A percentile compares a stretch with the other conserved stretches of the same genome.
Conservation (phyloP, 2,113 vertebrate genomes). For the Acrocephalus kingi region DNA sequence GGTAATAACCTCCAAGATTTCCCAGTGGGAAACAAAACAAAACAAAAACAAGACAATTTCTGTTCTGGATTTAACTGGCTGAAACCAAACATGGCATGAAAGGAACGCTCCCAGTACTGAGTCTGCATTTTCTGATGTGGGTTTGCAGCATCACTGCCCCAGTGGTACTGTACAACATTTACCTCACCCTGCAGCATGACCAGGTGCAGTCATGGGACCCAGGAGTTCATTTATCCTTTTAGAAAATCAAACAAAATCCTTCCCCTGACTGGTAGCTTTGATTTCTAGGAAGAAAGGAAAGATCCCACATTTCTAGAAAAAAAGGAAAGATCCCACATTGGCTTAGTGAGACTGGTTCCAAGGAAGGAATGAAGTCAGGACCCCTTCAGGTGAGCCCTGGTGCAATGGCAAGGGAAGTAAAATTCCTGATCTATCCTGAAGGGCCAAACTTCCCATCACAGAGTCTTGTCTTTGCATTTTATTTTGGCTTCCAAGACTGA, state of each 20-base stretch:
- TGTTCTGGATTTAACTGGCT: not conserved
- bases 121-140: not conserved
- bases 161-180: fast-evolving
- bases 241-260: not conserved
- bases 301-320: not conserved
- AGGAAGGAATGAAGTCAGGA: not conserved
- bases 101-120: not conserved
- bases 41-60: not conserved
- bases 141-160: not conserved
- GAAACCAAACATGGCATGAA: not conserved
- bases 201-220: not conserved
- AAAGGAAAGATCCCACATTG: not conserved
- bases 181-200: not conserved
- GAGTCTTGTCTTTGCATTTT: not conserved
- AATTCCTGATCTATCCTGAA: not conserved
- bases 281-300: not conserved
- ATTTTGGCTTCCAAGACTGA: not conserved
- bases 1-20: conserved; percentile 43
- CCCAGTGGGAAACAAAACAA: conserved; percentile 13
- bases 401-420: not conserved
- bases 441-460: not conserved
- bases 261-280: not conserved
- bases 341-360: not conserved
- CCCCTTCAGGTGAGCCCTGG: not conserved
- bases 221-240: not conserved